A percentile compares a stretch with the other conserved stretches of the same genome.
phyloP scores from a whole-genome alignment of 2,113 vertebrate genomes.

The Takifugu flavidus region DNA sequence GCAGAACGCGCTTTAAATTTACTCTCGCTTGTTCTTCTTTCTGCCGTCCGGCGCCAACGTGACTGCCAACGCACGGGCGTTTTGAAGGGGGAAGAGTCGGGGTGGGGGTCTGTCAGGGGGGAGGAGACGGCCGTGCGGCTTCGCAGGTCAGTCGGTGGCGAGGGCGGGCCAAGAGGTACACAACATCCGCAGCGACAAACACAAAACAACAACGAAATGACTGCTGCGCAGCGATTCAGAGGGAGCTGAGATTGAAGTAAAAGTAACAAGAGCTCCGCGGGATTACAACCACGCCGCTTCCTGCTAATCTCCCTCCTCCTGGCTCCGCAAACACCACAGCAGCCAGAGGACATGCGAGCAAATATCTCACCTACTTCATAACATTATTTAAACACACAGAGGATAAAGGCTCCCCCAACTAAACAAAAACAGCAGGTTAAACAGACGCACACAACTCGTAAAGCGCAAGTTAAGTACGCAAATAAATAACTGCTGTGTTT shows the following conservation, averaged over 20 bases:
- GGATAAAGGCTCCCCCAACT: not conserved
- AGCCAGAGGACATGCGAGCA: slow-evolving; percentile 15
- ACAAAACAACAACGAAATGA: too few relatives aligned
- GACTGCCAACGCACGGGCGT: too few relatives aligned
- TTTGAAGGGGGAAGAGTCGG: too few relatives aligned
- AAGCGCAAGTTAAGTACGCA: not conserved
- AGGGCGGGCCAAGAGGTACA: too few relatives aligned
- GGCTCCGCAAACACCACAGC: slow-evolving; percentile 16
- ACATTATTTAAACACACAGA: slow-evolving; percentile 8
- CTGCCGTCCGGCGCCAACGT: too few relatives aligned
- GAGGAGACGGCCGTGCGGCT: too few relatives aligned
- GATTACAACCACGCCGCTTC: slow-evolving; percentile 16
- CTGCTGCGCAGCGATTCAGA: too few relatives aligned
- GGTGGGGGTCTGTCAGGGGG: too few relatives aligned
- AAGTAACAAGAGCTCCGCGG: not conserved
- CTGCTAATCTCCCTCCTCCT: slow-evolving; percentile 14
- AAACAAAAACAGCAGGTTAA: slow-evolving; percentile 7
- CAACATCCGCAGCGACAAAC: too few relatives aligned
- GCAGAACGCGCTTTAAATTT: too few relatives aligned
- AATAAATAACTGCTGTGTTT: not conserved
- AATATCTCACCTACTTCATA: slow-evolving; percentile 43
- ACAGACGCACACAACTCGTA: not conserved
- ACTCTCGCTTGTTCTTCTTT: too few relatives aligned
- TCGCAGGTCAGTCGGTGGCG: too few relatives aligned
- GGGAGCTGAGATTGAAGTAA: not conserved